A percentile compares a stretch with the other conserved stretches of the same genome.
Conservation (phyloP, 2,888 invertebrate genomes). For the Lithophane semibrunnea region DNA sequence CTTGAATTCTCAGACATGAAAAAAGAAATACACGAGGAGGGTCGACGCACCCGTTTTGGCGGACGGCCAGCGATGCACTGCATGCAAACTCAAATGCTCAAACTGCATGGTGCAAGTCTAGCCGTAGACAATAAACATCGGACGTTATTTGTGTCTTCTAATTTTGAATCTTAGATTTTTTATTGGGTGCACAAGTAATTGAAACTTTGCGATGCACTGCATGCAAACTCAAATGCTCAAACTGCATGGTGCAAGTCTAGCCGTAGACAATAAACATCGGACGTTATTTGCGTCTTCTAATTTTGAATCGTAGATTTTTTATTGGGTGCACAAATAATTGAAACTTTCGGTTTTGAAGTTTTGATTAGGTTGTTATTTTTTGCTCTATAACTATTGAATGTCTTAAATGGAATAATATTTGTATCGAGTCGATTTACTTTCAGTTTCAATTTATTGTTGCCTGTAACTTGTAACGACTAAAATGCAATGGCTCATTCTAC, state of each 20-base stretch:
- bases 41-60: conserved; percentile 81
- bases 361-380: background rate
- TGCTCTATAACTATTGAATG: background rate
- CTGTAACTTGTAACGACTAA: background rate
- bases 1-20: conserved; percentile 69
- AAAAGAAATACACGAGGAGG: conserved; percentile 68
- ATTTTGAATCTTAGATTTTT: conserved; percentile 57
- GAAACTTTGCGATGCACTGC: conserved; percentile 73
- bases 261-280: conserved; percentile 74
- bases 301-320: conserved; percentile 56
- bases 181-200: conserved; percentile 11
- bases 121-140: conserved; percentile 74
- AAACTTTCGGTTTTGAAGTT: conserved; percentile 9
- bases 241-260: conserved; percentile 71
- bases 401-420: background rate
- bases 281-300: conserved; percentile 60
- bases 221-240: conserved; percentile 66
- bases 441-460: background rate
- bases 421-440: background rate
- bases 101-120: conserved; percentile 71
- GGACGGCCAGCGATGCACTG: conserved; percentile 75
- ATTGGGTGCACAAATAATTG: conserved; percentile 1
- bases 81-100: conserved; percentile 65
- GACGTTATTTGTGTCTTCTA: conserved; percentile 58
- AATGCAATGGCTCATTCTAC: background rate